These are phyloP conservation scores for Saccostrea glomerata DNA, from an alignment of 1,140 invertebrate genomes.

Conservation along the genomic window DNA sequence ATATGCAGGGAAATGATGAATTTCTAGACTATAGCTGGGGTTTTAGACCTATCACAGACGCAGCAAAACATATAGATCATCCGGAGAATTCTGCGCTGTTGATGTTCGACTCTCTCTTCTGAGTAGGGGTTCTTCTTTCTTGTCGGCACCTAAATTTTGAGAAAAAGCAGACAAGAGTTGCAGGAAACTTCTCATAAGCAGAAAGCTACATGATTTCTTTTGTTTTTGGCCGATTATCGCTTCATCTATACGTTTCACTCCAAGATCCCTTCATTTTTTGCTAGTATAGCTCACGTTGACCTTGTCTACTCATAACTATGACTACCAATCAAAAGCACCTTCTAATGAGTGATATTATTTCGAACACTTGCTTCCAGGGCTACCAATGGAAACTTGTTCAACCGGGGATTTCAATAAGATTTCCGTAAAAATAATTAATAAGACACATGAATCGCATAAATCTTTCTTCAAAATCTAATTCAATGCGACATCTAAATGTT, in stretches of 20 bases:
- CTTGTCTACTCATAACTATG: neutral
- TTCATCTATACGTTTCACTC: neutral
- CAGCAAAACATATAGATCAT: conserved; percentile 20
- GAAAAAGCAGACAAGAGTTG: conserved; percentile 1
- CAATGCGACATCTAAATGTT: conserved; percentile 29
- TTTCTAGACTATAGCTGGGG: conserved; percentile 23
- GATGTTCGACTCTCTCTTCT: conserved; percentile 23
- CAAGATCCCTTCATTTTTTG: neutral
- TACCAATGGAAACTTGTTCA: neutral
- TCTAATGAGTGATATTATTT: neutral
- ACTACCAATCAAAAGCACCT: too few relatives aligned
- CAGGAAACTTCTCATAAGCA: neutral
- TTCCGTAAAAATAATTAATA: conserved; percentile 11
- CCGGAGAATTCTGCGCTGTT: conserved; percentile 29
- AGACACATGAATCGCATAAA: neutral
- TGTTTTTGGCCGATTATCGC: conserved; percentile 23
- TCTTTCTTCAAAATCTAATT: neutral
- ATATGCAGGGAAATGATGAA: conserved; percentile 30
- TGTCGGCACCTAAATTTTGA: neutral
- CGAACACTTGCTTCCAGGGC: neutral
- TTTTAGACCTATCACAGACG: conserved; percentile 14
- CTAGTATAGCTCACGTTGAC: neutral
- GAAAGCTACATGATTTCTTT: conserved; percentile 20
- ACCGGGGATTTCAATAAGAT: neutral
- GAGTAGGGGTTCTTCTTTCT: conserved; percentile 3